phyloP scores from a whole-genome alignment of 2,888 invertebrate species.

The Synergus japonicus region DNA sequence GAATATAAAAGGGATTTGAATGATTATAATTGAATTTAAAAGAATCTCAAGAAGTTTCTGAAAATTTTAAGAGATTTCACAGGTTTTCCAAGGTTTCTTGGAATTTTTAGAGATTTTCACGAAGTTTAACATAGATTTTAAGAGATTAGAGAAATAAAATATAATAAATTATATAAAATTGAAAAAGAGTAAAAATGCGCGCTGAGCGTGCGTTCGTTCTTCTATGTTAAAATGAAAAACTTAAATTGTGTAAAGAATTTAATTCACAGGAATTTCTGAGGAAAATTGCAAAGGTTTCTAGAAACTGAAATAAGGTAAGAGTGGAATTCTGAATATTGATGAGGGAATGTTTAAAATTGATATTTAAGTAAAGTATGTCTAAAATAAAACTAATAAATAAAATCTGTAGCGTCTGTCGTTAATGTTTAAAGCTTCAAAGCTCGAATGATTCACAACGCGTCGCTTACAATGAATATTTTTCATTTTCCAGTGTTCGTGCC shows the following conservation, averaged over 20 bases:
- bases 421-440: background rate
- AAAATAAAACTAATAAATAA: background rate
- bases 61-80: too few relatives aligned
- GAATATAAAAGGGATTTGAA: too few relatives aligned
- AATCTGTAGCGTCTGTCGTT: background rate
- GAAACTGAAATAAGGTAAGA: background rate
- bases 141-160: too few relatives aligned
- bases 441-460: background rate
- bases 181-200: too few relatives aligned
- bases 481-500: conserved; percentile 1
- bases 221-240: background rate
- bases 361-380: background rate
- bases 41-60: too few relatives aligned
- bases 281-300: background rate
- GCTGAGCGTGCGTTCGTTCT: too few relatives aligned
- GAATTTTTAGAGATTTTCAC: too few relatives aligned
- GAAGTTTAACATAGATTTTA: too few relatives aligned
- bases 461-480: background rate
- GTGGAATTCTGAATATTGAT: background rate
- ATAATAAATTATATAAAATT: too few relatives aligned
- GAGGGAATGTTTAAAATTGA: background rate
- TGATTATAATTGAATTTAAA: too few relatives aligned
- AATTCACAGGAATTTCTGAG: background rate
- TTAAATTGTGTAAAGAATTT: background rate
- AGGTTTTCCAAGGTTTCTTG: too few relatives aligned